Conservation (phyloP, 2,113 vertebrate species). For the Spilogale gracilis region DNA sequence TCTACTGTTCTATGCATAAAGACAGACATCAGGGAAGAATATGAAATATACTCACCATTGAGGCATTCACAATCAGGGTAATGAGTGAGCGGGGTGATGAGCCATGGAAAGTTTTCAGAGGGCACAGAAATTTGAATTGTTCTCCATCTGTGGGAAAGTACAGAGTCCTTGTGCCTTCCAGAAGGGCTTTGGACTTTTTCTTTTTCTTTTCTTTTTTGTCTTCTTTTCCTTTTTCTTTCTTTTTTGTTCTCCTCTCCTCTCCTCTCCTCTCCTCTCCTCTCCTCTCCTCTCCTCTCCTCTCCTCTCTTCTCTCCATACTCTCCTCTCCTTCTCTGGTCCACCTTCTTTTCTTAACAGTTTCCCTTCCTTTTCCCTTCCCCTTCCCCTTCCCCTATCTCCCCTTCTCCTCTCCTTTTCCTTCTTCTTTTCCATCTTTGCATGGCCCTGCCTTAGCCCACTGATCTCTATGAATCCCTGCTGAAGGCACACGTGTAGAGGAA, state of each 20-base stretch:
- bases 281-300: no score
- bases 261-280: accelerated
- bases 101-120: neutral
- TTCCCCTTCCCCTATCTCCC: neutral
- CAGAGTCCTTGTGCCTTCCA: neutral
- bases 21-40: neutral
- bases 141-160: neutral
- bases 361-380: no score
- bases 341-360: no score
- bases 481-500: neutral
- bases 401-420: neutral
- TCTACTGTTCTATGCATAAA: neutral
- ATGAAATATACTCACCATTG: neutral
- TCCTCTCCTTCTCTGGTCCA: no score
- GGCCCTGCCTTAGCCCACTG: neutral
- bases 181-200: neutral
- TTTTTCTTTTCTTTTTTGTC: neutral
- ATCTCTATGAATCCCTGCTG: neutral
- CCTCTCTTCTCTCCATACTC: no score
- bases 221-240: no score
- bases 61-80: neutral
- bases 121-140: neutral
- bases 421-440: neutral
- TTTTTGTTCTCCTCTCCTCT: accelerated
- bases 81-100: accelerated